A percentile compares a stretch with the other conserved stretches of the same genome.
Conservation (phyloP, 2,888 invertebrate genomes). For the Chydorus sphaericus region DNA sequence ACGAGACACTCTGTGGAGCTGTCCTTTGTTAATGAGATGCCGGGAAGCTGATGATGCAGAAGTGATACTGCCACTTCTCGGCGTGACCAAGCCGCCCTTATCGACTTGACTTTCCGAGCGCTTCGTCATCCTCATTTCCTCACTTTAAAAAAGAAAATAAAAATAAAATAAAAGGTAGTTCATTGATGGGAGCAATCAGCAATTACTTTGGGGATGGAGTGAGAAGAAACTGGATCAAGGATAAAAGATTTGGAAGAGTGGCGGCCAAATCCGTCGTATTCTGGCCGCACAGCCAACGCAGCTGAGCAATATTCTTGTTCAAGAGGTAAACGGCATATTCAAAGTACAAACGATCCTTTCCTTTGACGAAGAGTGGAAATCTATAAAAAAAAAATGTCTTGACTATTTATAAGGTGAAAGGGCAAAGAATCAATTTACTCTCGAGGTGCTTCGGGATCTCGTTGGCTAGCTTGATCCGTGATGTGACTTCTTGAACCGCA, state of each 20-base stretch:
- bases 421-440: constrained; percentile 30
- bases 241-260: constrained; percentile 57
- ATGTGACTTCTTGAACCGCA: constrained; percentile 70
- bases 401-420: too few relatives aligned
- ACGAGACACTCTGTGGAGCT: constrained; percentile 7
- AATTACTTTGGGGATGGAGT: neutral
- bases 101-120: neutral
- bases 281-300: constrained; percentile 59
- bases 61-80: neutral
- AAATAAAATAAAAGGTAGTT: neutral
- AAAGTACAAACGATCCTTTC: constrained; percentile 62
- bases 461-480: constrained; percentile 56
- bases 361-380: constrained; percentile 66
- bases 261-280: constrained; percentile 57
- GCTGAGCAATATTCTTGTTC: constrained; percentile 87
- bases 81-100: too few relatives aligned
- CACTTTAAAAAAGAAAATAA: neutral
- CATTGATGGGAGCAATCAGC: neutral
- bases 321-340: constrained; percentile 80
- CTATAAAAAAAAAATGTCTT: constrained; percentile 38
- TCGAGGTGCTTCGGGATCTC: constrained; percentile 41
- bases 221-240: constrained; percentile 34
- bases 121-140: neutral
- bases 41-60: neutral
- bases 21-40: neutral